Conservation (phyloP, 2,797 vertebrate species). For the Phyllotis vaccarum region DNA sequence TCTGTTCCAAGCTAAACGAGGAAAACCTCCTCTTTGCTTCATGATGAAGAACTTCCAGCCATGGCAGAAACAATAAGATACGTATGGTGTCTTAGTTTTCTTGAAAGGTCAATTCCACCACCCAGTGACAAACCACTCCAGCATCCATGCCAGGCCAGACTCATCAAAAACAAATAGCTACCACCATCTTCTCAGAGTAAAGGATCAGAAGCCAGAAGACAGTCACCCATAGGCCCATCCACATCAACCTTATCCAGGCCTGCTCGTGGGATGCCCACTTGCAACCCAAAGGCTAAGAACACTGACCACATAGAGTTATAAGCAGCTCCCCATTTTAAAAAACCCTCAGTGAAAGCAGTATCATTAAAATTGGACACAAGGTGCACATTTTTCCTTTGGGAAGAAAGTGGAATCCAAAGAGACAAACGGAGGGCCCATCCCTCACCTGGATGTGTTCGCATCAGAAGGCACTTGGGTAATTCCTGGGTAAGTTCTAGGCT, state of each 20-base stretch:
- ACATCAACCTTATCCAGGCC: conserved; percentile 33
- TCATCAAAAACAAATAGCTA: conserved; percentile 60
- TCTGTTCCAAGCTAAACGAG: background rate
- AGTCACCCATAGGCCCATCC: background rate
- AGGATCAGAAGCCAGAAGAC: conserved; percentile 51
- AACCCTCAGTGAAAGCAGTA: background rate
- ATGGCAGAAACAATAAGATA: background rate
- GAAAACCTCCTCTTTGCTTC: background rate
- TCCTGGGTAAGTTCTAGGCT: background rate
- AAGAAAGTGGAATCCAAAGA: conserved; percentile 15
- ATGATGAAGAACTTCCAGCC: background rate
- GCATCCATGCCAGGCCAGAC: background rate
- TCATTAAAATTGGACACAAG: background rate
- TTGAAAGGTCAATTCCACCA: conserved; percentile 44
- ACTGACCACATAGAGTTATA: background rate
- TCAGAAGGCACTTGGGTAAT: background rate
- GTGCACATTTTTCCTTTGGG: conserved; percentile 15
- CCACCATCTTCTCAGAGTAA: conserved; percentile 52
- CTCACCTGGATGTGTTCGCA: background rate
- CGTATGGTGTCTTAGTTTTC: background rate
- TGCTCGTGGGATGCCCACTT: background rate
- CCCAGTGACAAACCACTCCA: conserved; percentile 61
- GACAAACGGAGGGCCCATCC: background rate
- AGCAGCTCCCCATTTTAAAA: background rate
- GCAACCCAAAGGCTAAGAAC: background rate